phyloP scores from a whole-genome alignment of 1,140 invertebrate species.

The Pogonognathellus flavescens region DNA sequence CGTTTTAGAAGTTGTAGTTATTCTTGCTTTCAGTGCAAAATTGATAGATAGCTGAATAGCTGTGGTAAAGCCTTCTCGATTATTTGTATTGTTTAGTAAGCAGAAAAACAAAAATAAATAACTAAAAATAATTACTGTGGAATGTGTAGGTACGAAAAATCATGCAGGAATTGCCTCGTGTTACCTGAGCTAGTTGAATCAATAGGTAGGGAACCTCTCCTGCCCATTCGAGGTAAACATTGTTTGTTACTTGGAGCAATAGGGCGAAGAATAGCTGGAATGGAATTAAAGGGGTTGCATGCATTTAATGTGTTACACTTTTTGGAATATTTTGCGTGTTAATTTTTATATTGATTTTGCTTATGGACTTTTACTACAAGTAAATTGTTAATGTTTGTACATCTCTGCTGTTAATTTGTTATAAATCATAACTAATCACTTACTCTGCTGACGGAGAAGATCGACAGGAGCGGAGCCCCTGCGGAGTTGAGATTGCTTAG shows the following conservation, averaged over 20 bases:
- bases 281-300: constrained; percentile 24
- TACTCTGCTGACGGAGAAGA: constrained; percentile 65
- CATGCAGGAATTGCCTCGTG: constrained; percentile 7
- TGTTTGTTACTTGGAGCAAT: constrained; percentile 52
- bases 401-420: not conserved
- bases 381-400: no score
- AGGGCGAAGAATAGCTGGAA: constrained; percentile 52
- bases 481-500: constrained; percentile 50
- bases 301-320: constrained; percentile 11
- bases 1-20: no score
- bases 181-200: constrained; percentile 59
- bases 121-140: not conserved
- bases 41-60: no score
- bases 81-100: not conserved
- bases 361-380: no score
- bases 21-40: no score
- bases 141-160: not conserved
- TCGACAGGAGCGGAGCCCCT: constrained; percentile 64
- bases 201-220: constrained; percentile 62
- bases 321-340: not conserved
- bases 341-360: not conserved
- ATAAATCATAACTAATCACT: constrained; percentile 33
- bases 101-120: constrained; percentile 33
- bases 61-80: no score
- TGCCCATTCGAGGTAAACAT: constrained; percentile 58